Evolutionary conservation across 2,113 vertebrate species (phyloP), one percentile per base, ranked within the genome.

Genomic region (Prolemur simus): DNA sequence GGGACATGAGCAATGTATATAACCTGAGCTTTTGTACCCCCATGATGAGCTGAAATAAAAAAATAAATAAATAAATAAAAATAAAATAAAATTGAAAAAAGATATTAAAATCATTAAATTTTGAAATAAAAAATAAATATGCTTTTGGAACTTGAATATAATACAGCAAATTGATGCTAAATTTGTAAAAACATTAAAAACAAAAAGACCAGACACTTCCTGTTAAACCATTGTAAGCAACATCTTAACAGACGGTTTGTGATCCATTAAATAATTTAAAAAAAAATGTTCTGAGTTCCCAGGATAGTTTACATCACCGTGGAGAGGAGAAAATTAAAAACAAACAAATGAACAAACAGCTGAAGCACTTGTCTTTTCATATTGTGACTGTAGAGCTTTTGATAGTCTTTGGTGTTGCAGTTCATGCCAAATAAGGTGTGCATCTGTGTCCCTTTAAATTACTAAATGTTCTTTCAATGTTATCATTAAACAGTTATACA

Each of bases 161-260:
- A 68, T 54, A 80, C 80, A 80, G 7, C 34, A 8, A 80, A 56
- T 56, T 56, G 17, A 83, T 83, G 34, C 25, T 73, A 66, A 93
- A 84, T 86, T 87, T 94, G 23, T 82, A 52, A 78, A 91, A 66
- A 18, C 21, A 54, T 91, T 47, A 23, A 90, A 88, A 89, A 29
- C 10, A 12, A 17, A 52, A 71, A 49, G 27, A 45, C 9, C 6
- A 49, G 45, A 42, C 7, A 18, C 27, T 85, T 8, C 0, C 9
- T 74, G n/a, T 56, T 74, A n/a, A 37, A 84, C 27, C 8, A 47
- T 23, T 37, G 3, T 42, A 63, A 63, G 6, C 15, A 49, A 63
- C 29, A 73, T 66, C 56, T 14, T 66, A 78, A 85, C 1, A 76
- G 74, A 54, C 10, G 42, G 0, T 58, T 60, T 87, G 23, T n/a